Evolutionary conservation across 2,888 invertebrate genomes (phyloP), one percentile per base, ranked within the genome.

Genomic region (Uloborus plumipes): DNA sequence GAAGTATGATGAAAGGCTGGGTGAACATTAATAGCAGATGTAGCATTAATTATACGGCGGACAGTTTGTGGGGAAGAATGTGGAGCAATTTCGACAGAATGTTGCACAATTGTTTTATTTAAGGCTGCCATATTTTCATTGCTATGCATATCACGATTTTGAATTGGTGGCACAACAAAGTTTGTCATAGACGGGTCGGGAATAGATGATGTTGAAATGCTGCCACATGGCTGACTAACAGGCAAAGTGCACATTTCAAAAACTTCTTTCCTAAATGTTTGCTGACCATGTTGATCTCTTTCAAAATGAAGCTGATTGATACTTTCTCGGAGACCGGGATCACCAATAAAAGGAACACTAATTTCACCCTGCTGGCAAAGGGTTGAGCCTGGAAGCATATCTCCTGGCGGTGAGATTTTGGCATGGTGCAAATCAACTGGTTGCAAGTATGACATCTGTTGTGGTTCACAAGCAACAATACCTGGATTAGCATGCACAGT

Each of bases 1-100:
- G 55, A 49, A 18, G 53, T 22, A 49, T 55, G 69, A 81, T 74
- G 69, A 74, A 66, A 74, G 51, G 22, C 58, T 64, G 74, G 64
- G 53, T 64, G 67, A 26, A 64, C 80, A 70, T 70, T 81, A 74
- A 74, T 55, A 50, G 80, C 62, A 74, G 80, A 74, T 59, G 78
- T 71, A 62, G 78, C 78, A 78, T 72, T 78, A 26, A 78, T 78
- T 18, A 71, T 72, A 64, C 78, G 72, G 18, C 64, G 78, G 50
- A 70, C 74, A 51, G 67, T 81, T 70, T 74, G 80, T 55, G 73
- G 80, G 51, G 74, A 74, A 74, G 80, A 80, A 20, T 69, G 74
- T 26, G 78, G 70, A 31, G 66, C 55, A 20, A 39, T 66, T 59
- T 66, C 78, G 72, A 72, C 20, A 22, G 72, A 59, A 39, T 58